phyloP scores from a whole-genome alignment of 2,888 invertebrate species.

The Cetonia aurata region DNA sequence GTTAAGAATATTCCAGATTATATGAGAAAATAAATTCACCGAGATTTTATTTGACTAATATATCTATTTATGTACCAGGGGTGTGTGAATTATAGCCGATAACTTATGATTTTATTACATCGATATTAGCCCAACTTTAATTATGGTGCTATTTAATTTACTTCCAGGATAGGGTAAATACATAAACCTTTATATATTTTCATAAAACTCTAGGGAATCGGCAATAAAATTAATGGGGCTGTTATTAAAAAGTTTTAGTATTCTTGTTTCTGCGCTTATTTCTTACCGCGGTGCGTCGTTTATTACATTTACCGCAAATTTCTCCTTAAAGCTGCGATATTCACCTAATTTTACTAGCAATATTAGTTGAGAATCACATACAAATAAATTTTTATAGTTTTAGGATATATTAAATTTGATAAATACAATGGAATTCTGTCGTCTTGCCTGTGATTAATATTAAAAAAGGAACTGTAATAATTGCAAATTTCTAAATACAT shows the following conservation, averaged over 20 bases:
- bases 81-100: conserved; percentile 15
- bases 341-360: too few species aligned
- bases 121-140: conserved; percentile 27
- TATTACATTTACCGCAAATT: too few species aligned
- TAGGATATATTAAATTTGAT: too few species aligned
- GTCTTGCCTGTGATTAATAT: too few species aligned
- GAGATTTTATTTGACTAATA: conserved; percentile 13
- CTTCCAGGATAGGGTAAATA: conserved; percentile 11
- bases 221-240: conserved; percentile 16
- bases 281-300: neutral
- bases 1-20: neutral
- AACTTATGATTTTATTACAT: conserved; percentile 28
- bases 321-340: neutral
- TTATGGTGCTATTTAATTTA: conserved; percentile 15
- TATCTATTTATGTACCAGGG: conserved; percentile 5
- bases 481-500: too few species aligned
- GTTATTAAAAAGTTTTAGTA: conserved; percentile 33
- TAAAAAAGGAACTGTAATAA: too few species aligned
- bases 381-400: too few species aligned
- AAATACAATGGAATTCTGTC: too few species aligned
- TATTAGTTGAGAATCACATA: too few species aligned
- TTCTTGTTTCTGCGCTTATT: neutral
- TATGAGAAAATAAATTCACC: neutral
- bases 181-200: conserved; percentile 27
- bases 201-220: conserved; percentile 12